Conservation (phyloP, 2,797 vertebrate species). For the Gymnodraco acuticeps region DNA sequence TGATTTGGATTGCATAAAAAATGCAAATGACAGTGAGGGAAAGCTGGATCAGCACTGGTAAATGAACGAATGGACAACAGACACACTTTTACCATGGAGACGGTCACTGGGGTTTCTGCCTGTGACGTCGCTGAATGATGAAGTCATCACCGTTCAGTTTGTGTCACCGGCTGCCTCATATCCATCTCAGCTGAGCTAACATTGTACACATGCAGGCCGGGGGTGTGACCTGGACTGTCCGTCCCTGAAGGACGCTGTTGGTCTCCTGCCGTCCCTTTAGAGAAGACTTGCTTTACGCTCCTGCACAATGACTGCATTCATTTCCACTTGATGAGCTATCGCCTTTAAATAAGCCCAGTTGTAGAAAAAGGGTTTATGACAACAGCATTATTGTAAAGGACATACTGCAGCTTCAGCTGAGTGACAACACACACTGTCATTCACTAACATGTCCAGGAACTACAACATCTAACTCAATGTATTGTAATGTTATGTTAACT, state of each 20-base stretch:
- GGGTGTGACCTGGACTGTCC: constrained; percentile 48
- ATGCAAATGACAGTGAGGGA: constrained; percentile 14
- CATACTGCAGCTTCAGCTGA: constrained; percentile 25
- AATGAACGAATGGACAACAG: constrained; percentile 40
- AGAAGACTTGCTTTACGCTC: constrained; percentile 30
- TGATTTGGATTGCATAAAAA: background rate
- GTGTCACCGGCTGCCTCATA: constrained; percentile 43
- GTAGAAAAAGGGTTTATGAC: constrained; percentile 48
- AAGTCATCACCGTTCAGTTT: constrained; percentile 58
- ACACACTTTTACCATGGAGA: constrained; percentile 11
- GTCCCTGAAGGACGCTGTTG: constrained; percentile 19
- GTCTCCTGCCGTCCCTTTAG: constrained; percentile 26
- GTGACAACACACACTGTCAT: constrained; percentile 28
- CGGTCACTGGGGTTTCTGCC: constrained; percentile 38
- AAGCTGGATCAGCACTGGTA: constrained; percentile 26
- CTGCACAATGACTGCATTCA: constrained; percentile 69
- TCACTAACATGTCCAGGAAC: constrained; percentile 33
- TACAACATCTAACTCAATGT: constrained; percentile 25
- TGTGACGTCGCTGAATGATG: constrained; percentile 59
- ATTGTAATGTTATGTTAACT: constrained; percentile 11
- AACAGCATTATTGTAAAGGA: constrained; percentile 54
- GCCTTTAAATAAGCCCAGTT: constrained; percentile 41
- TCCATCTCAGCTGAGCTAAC: constrained; percentile 49
- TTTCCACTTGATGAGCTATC: constrained; percentile 51
- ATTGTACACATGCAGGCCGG: constrained; percentile 47